Base-by-base conservation (phyloP, 2,888 invertebrate genomes). In the Corythucha ciliata region DNA sequence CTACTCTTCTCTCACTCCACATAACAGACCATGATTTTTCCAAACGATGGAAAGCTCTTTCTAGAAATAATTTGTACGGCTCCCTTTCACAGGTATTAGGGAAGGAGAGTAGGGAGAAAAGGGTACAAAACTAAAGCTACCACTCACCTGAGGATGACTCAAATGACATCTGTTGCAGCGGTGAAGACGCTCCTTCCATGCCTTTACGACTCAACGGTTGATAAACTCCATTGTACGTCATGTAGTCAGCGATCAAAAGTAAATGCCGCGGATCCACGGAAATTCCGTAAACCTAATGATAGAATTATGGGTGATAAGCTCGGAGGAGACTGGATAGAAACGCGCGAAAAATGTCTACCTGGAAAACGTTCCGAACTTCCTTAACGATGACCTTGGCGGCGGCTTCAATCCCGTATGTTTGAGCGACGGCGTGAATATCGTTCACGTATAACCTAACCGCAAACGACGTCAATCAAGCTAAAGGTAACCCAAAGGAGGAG, bases 131-230 rank as follows among this genome's bases (percentile, higher is more conserved):
- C 7, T 10, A 1, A 22, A 21, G 8, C 25, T 48, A 41, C n/a
- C n/a, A n/a, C n/a, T n/a, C 27, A 52, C 52, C 50, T 21, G 48
- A 37, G 10, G 56, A 48, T 14, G 54, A 22, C 68, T 99, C 98
- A 66, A 96, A 99, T 1, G 90, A 91, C 88, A 98, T 97, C 70
- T 96, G 93, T 67, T 97, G 98, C 16, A 98, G 69, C 0, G 96
- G 92, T 1, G 97, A 97, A 0, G 90, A 76, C n/a, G 83, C 86
- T 42, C 80, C 78, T 61, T 84, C 83, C 80, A 99, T 90, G 7
- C 93, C 91, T 61, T 78, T 80, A 21, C 98, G 75, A 66, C 87
- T 97, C 69, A 97, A 79, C 0, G 97, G 87, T 63, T 83, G 82
- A 65, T 87, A 93, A 1, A 74, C 72, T 0, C 98, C 98, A 63